phyloP scores from a whole-genome alignment of 1,140 invertebrate genomes.

The Linepithema humile region DNA sequence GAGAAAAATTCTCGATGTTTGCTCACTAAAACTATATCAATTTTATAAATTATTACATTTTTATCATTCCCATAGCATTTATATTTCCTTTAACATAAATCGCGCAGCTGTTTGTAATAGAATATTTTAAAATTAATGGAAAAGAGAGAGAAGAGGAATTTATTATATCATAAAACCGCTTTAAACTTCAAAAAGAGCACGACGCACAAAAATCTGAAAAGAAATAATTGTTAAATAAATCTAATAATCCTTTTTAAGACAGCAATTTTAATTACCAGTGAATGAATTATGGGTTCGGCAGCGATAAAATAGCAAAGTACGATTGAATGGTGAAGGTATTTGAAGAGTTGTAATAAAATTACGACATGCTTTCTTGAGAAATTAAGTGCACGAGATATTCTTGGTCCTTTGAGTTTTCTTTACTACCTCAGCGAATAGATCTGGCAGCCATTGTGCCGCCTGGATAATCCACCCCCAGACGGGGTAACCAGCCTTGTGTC shows the following conservation, averaged over 20 bases:
- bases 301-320: neutral
- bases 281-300: neutral
- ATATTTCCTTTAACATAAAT: neutral
- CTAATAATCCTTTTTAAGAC: neutral
- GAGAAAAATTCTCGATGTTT: neutral
- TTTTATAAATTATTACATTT: neutral
- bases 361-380: neutral
- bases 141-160: neutral
- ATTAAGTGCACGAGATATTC: neutral
- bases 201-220: too few relatives aligned
- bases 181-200: neutral
- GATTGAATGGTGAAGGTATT: neutral
- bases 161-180: neutral
- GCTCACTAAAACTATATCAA: neutral
- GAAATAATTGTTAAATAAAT: neutral
- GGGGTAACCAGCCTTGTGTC: constrained; percentile 3
- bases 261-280: neutral
- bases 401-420: neutral
- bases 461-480: constrained; percentile 12
- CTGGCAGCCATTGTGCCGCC: neutral
- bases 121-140: neutral
- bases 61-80: neutral
- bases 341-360: neutral
- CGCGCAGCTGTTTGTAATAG: neutral
- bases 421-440: too few relatives aligned